phyloP scores from a whole-genome alignment of 2,888 invertebrate species.

The Cephalotes varians region DNA sequence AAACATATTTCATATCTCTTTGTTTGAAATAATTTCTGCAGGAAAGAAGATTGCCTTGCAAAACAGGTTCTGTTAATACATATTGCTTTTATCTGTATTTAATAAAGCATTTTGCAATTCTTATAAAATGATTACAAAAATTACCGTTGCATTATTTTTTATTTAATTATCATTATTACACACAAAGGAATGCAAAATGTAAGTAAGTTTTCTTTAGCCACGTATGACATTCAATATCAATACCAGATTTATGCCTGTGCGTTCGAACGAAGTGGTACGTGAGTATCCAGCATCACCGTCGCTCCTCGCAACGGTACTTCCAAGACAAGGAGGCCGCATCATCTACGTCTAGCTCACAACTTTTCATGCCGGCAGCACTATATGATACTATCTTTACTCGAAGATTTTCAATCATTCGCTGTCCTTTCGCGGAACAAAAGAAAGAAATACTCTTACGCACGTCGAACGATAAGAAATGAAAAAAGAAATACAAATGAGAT shows the following conservation, averaged over 20 bases:
- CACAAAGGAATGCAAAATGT: neutral
- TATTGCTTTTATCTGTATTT: neutral
- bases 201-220: neutral
- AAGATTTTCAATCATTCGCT: constrained; percentile 13
- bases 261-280: constrained; percentile 39
- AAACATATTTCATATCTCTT: neutral
- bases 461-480: neutral
- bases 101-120: neutral
- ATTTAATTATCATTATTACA: neutral
- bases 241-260: constrained; percentile 19
- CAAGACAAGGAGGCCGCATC: constrained; percentile 46
- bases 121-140: neutral
- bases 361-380: constrained; percentile 35
- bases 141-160: neutral
- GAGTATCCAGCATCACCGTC: constrained; percentile 35
- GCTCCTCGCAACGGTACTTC: constrained; percentile 43
- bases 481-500: neutral
- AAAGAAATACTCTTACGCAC: neutral
- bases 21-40: neutral
- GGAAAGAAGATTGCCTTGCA: neutral
- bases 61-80: neutral
- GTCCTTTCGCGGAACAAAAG: neutral
- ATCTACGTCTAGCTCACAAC: constrained; percentile 39
- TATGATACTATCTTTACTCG: constrained; percentile 12
- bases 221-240: constrained; percentile 22